Percentiles rank a stretch among this genome's conserved stretches.
These are phyloP conservation scores for Ctenopoma multispine DNA, from an alignment of 2,797 vertebrate genomes.

Conservation along the genomic window DNA sequence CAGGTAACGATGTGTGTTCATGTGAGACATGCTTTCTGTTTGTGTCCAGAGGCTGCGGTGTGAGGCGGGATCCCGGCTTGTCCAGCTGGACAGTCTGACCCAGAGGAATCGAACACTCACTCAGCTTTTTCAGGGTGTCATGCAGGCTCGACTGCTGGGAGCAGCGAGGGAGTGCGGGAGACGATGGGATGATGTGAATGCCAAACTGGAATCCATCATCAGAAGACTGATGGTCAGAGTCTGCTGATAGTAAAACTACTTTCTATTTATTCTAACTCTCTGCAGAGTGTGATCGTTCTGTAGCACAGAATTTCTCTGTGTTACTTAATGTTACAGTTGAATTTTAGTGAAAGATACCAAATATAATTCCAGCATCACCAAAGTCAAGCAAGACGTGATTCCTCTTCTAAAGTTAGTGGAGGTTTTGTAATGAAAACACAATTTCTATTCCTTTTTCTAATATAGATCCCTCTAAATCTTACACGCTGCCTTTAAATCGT, in stretches of 20 bases:
- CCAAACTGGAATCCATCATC: slow-evolving; percentile 65
- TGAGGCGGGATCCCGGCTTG: slow-evolving; percentile 71
- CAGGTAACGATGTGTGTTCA: not conserved
- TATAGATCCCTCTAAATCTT: too few species aligned
- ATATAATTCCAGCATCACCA: too few species aligned
- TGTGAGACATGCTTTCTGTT: not conserved
- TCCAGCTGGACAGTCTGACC: slow-evolving; percentile 79
- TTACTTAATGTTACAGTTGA: too few species aligned
- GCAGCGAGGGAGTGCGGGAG: slow-evolving; percentile 68
- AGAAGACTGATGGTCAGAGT: slow-evolving; percentile 76
- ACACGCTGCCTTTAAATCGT: too few species aligned
- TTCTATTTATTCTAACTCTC: too few species aligned
- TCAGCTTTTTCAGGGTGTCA: slow-evolving; percentile 55
- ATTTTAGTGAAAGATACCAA: too few species aligned
- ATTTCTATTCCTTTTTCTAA: too few species aligned
- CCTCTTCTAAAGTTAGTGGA: too few species aligned
- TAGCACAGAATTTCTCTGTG: too few species aligned
- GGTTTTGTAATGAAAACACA: too few species aligned
- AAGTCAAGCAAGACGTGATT: too few species aligned
- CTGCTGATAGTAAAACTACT: too few species aligned
- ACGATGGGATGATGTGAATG: slow-evolving; percentile 80
- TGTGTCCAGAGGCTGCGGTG: slow-evolving; percentile 72
- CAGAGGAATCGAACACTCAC: slow-evolving; percentile 72
- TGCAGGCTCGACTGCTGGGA: slow-evolving; percentile 65
- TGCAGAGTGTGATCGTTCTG: not conserved